These are phyloP conservation scores for Sarcophaga bullata DNA, from an alignment of 1,140 invertebrate species.

Conservation along the genomic window DNA sequence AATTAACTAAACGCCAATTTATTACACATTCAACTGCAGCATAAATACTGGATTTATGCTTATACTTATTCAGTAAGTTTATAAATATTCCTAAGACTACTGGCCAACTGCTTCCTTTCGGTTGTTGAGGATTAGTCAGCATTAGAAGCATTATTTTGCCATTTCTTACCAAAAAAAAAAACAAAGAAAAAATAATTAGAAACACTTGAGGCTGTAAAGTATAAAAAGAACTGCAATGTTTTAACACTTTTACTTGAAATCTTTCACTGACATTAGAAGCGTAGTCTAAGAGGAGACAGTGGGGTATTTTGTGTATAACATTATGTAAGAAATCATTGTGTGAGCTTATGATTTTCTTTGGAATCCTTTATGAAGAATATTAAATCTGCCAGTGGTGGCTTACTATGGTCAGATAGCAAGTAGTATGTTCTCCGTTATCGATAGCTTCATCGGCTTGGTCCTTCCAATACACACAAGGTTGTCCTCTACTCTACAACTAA, in stretches of 20 bases:
- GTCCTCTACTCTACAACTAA: too few species aligned
- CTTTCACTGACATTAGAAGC: background rate
- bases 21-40: background rate
- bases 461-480: too few species aligned
- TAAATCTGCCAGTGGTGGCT: too few species aligned
- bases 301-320: too few species aligned
- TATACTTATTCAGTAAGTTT: background rate
- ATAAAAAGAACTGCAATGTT: background rate
- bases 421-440: too few species aligned
- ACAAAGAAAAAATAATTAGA: background rate
- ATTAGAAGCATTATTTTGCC: too few species aligned
- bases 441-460: too few species aligned
- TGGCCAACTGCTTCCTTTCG: background rate
- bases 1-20: conserved; percentile 17
- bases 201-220: background rate
- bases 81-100: background rate
- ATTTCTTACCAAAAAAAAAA: too few species aligned
- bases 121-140: background rate
- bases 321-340: too few species aligned
- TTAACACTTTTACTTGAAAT: background rate
- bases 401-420: too few species aligned
- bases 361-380: too few species aligned
- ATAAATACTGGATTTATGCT: background rate
- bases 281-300: background rate
- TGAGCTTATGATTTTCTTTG: too few species aligned